Conservation (phyloP, 1,140 invertebrate genomes). For the Drosophila tristis region DNA sequence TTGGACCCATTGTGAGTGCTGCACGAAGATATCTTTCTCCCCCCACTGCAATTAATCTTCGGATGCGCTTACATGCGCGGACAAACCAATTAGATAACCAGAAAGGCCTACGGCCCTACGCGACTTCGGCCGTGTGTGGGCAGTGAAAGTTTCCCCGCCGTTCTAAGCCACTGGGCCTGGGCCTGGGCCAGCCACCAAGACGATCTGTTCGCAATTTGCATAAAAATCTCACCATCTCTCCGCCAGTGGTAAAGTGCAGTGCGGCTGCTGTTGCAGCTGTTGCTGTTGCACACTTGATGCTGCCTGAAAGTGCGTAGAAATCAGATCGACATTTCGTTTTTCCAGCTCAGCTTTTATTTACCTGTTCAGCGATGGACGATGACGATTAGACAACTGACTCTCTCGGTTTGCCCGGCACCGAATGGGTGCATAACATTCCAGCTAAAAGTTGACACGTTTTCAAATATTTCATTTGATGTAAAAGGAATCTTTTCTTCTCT, state of each 20-base stretch:
- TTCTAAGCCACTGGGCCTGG: conserved; percentile 61
- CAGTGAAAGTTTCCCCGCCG: conserved; percentile 65
- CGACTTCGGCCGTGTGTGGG: conserved; percentile 38
- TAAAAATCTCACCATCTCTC: conserved; percentile 35
- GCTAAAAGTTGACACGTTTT: too few relatives aligned
- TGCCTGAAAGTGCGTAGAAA: conserved; percentile 50
- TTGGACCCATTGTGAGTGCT: conserved; percentile 36
- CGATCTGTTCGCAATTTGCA: conserved; percentile 56
- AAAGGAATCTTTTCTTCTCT: too few relatives aligned
- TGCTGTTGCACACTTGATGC: conserved; percentile 10
- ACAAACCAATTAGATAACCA: conserved; percentile 71
- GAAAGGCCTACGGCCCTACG: neutral
- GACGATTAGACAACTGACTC: neutral
- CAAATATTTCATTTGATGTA: too few relatives aligned
- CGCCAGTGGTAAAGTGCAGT: neutral
- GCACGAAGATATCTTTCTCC: conserved; percentile 54
- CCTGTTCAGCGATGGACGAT: conserved; percentile 1
- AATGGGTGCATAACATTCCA: conserved; percentile 5
- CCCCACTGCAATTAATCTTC: conserved; percentile 72
- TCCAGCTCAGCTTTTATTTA: conserved; percentile 8
- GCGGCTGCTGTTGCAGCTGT: conserved; percentile 33
- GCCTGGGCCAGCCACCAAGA: neutral
- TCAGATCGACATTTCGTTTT: conserved; percentile 31
- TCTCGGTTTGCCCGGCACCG: neutral
- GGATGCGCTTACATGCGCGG: conserved; percentile 1